A percentile compares a stretch with the other conserved stretches of the same genome.
phyloP scores from a whole-genome alignment of 2,113 vertebrate species.

The Martes martes region DNA sequence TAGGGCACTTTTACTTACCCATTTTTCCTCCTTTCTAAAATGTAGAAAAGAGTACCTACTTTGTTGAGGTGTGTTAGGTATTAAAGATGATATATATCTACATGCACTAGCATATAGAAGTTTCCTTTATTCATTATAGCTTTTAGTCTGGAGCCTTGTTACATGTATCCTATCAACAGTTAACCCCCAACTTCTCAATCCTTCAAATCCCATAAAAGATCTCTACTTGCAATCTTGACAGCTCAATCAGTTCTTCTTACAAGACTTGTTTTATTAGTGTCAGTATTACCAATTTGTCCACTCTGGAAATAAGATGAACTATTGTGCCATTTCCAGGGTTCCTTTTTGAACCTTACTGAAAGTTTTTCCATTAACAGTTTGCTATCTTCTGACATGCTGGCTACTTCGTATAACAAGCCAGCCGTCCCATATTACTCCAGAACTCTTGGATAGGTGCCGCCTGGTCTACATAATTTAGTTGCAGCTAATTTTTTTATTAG shows the following conservation, averaged over 20 bases:
- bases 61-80: background rate
- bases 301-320: background rate
- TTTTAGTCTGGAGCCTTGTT: background rate
- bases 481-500: constrained; percentile 6
- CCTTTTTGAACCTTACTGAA: background rate
- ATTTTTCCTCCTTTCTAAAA: background rate
- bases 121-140: background rate
- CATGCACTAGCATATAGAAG: background rate
- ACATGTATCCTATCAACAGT: background rate
- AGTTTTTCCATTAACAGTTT: background rate
- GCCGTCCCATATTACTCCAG: background rate
- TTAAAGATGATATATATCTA: background rate
- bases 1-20: background rate
- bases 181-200: background rate
- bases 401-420: background rate
- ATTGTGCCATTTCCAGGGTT: background rate
- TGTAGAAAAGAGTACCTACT: background rate
- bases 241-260: background rate
- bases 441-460: constrained; percentile 19
- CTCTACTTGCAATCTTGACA: background rate
- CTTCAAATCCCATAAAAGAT: background rate
- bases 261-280: background rate
- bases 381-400: background rate
- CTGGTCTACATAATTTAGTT: background rate
- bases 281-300: background rate